These are phyloP conservation scores for Bibio marci DNA, from an alignment of 2,888 invertebrate species.

Conservation along the genomic window DNA sequence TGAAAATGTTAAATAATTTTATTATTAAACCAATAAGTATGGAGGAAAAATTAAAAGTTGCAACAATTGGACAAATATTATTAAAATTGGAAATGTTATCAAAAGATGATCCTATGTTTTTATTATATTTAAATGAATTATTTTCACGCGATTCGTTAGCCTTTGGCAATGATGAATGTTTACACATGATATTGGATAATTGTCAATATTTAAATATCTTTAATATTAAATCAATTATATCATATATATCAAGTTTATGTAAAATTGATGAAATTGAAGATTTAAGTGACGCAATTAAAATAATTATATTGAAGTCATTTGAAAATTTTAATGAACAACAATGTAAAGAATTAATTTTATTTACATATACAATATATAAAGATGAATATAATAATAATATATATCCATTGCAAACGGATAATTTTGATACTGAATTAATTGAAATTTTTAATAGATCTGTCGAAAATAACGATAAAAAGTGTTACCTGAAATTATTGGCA, in stretches of 20 bases:
- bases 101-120: not conserved
- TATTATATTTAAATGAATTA: conserved; percentile 15
- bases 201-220: not conserved
- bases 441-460: conserved; percentile 19
- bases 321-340: conserved; percentile 14
- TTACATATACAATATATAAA: too few species aligned
- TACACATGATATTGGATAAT: conserved; percentile 16
- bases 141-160: conserved; percentile 14
- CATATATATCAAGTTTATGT: not conserved
- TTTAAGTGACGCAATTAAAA: conserved; percentile 10
- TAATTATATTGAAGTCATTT: conserved; percentile 13
- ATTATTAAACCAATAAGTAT: conserved; percentile 17
- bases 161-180: conserved; percentile 19
- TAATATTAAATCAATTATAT: not conserved
- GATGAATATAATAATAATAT: too few species aligned
- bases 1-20: conserved; percentile 15
- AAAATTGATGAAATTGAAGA: conserved; percentile 10
- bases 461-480: conserved; percentile 13
- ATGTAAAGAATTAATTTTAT: conserved; percentile 12
- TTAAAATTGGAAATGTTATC: conserved; percentile 13
- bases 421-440: conserved; percentile 14
- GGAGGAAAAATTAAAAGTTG: conserved; percentile 14
- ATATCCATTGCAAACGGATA: conserved; percentile 10
- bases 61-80: conserved; percentile 19
- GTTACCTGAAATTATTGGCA: conserved; percentile 16